Evolutionary conservation across 2,888 invertebrate genomes (phyloP), one percentile per base, ranked within the genome.

Genomic region (Byasa hedistus): DNA sequence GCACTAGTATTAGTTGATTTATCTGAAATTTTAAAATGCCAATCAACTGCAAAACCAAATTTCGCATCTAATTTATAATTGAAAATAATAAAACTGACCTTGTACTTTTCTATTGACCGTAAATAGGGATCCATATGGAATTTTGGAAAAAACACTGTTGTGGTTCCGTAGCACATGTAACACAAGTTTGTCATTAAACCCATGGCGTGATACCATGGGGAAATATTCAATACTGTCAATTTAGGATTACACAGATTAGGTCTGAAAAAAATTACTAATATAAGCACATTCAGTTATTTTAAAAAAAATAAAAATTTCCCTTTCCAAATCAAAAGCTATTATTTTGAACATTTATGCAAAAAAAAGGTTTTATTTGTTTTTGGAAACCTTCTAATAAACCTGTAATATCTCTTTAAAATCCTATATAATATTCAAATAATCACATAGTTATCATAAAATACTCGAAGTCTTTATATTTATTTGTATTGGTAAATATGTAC

Each of bases 201-300:
- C 68, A 71, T 58, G n/a, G 56, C 48, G 23, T 71, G 71, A 54
- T 65, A 71, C 71, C 71, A 71, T 0, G 69, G 69, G 57, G 68
- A 61, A 57, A 71, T 65, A 27, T 39, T 70, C 21, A 71, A 44
- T n/a, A 60, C 44, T 0, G 21, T 55, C 52, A 61, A 17, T 54
- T 22, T 27, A 17, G 61, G 44, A 17, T 62, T 62, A 5, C 39
- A 59, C 17, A 61, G 17, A 5, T 8, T 21, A 22, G 64, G 65
- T 8, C 70, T 70, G 64, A 66, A 69, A 61, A 22, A 15, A 19
- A 17, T 39, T 27, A 27, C 8, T 17, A 3, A 19, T 19, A 27
- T 19, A 8, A 10, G 15, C 4, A 23, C 12, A 54, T 54, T 12
- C 8, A 7, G 1, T 54, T 17, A 15, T 17, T 44, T n/a, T 10